A percentile compares a stretch with the other conserved stretches of the same genome.
Conservation (phyloP, 2,888 invertebrate genomes). For the Drosophila tripunctata region DNA sequence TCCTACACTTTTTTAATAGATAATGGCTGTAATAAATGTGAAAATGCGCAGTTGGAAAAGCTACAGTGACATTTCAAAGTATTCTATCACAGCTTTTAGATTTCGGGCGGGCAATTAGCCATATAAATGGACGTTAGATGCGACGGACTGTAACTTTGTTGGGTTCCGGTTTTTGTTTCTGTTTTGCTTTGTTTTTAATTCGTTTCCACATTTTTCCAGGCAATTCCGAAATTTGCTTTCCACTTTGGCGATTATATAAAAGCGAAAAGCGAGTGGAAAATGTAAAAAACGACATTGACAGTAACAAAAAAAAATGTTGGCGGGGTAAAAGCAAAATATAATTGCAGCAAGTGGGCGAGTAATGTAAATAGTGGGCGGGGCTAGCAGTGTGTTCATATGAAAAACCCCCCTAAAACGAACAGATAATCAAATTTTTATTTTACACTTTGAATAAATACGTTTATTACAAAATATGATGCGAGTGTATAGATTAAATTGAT, state of each 20-base stretch:
- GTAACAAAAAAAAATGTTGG: slow-evolving; percentile 31
- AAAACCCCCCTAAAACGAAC: slow-evolving; percentile 16
- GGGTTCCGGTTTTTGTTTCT: slow-evolving; percentile 39
- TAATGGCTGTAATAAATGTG: not conserved
- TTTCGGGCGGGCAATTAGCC: slow-evolving; percentile 46
- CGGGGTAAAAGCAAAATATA: slow-evolving; percentile 38
- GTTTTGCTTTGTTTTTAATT: slow-evolving; percentile 22
- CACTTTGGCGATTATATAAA: slow-evolving; percentile 34
- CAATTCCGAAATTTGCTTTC: slow-evolving; percentile 24
- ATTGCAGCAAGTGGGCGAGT: slow-evolving; percentile 23
- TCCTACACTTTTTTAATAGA: not conserved
- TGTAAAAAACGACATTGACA: slow-evolving; percentile 34
- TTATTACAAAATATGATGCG: slow-evolving; percentile 29
- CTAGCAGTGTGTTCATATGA: not conserved
- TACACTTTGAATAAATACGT: slow-evolving; percentile 16
- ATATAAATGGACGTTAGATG: slow-evolving; percentile 40
- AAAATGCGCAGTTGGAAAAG: not conserved
- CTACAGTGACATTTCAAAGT: not conserved
- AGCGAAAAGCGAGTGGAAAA: slow-evolving; percentile 6
- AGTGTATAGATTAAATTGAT: slow-evolving; percentile 63
- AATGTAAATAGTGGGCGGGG: not conserved
- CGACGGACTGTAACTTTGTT: slow-evolving; percentile 42
- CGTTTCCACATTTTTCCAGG: slow-evolving; percentile 15
- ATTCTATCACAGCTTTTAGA: slow-evolving; percentile 21
- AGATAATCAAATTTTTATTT: slow-evolving; percentile 47